A percentile compares a stretch with the other conserved stretches of the same genome.
phyloP scores from a whole-genome alignment of 2,888 invertebrate genomes.

The Heterodera filipjevi region DNA sequence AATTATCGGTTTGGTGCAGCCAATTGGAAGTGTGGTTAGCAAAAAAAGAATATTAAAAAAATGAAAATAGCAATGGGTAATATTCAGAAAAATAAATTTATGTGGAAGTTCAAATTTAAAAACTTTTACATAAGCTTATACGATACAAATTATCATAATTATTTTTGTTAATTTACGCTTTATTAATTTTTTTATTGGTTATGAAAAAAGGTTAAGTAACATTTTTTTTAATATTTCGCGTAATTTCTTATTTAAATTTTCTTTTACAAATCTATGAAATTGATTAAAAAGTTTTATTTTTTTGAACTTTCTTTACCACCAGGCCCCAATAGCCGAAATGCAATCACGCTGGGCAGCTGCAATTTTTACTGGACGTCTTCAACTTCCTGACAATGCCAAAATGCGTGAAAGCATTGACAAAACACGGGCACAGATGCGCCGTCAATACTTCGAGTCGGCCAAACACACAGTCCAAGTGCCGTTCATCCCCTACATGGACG shows the following conservation, averaged over 20 bases:
- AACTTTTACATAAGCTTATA: no score
- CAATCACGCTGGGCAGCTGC: slow-evolving; percentile 63
- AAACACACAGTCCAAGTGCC: slow-evolving; percentile 60
- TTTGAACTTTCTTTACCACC: slow-evolving; percentile 27
- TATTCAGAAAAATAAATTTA: no score
- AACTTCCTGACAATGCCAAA: slow-evolving; percentile 44
- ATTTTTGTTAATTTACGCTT: no score
- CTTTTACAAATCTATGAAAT: no score
- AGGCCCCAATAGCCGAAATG: slow-evolving; percentile 68
- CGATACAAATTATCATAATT: no score
- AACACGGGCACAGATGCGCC: slow-evolving; percentile 53
- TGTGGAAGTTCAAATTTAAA: neutral
- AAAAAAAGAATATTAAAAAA: neutral
- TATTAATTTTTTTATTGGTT: no score
- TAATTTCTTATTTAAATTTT: no score
- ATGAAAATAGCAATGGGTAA: neutral
- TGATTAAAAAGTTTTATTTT: neutral
- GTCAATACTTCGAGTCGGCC: slow-evolving; percentile 56
- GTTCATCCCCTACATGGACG: slow-evolving; percentile 58
- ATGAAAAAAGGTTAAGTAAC: no score
- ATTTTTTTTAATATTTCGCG: no score
- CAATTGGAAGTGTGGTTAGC: slow-evolving; percentile 66
- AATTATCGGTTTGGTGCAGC: slow-evolving; percentile 67
- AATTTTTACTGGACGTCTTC: slow-evolving; percentile 48
- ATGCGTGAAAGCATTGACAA: slow-evolving; percentile 51